A percentile compares a stretch with the other conserved stretches of the same genome.
phyloP scores from a whole-genome alignment of 2,888 invertebrate genomes.

The Pollenia griseotomentosa region DNA sequence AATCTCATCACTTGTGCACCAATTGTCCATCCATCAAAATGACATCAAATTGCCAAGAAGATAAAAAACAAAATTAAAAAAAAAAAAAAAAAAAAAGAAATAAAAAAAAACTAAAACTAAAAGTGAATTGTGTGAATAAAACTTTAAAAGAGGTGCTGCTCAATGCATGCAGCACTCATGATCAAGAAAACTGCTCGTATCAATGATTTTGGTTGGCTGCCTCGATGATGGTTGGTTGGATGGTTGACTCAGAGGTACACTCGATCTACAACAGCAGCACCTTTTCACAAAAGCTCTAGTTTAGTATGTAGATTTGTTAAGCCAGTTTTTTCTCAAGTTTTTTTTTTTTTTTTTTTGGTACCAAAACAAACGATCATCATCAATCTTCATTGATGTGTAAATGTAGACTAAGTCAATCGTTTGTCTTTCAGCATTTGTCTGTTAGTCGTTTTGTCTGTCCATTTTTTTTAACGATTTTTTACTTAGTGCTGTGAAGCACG shows the following conservation, averaged over 20 bases:
- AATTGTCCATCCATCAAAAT: conserved; percentile 81
- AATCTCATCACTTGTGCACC: conserved; percentile 78
- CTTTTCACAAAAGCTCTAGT: conserved; percentile 60
- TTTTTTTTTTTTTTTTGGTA: conserved; percentile 19
- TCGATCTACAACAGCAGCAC: conserved; percentile 30
- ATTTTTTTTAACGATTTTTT: conserved; percentile 40
- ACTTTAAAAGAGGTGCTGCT: conserved; percentile 64
- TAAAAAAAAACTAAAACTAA: conserved; percentile 51
- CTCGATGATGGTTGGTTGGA: conserved; percentile 6
- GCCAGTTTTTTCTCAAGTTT: conserved; percentile 20
- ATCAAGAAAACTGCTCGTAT: conserved; percentile 53
- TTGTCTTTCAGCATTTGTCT: conserved; percentile 54
- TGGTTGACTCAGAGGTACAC: conserved; percentile 32
- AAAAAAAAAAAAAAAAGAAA: conserved; percentile 41
- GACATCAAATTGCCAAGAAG: conserved; percentile 64
- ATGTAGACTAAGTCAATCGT: conserved; percentile 71
- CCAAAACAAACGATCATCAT: conserved; percentile 65
- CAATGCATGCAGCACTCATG: conserved; percentile 39
- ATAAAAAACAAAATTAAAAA: conserved; percentile 38
- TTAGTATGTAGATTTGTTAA: conserved; percentile 65
- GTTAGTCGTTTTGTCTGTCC: not conserved
- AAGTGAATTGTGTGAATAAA: conserved; percentile 72
- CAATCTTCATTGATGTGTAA: conserved; percentile 71
- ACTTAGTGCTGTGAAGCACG: conserved; percentile 61
- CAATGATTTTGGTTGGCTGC: conserved; percentile 47